These are phyloP conservation scores for Glaucidium brasilianum DNA, from an alignment of 2,113 vertebrate species.

Conservation along the genomic window DNA sequence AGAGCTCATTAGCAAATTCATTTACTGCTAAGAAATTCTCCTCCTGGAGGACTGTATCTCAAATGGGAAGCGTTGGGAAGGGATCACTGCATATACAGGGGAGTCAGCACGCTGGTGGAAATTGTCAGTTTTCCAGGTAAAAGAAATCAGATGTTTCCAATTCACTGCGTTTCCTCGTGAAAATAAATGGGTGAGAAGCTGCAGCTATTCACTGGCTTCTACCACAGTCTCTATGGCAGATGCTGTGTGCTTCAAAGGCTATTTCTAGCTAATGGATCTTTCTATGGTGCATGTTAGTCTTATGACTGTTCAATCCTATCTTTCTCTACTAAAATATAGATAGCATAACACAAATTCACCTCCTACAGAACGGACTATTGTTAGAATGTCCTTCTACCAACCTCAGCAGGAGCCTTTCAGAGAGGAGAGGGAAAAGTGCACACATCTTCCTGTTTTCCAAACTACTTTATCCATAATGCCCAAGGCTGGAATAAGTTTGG, in stretches of 20 bases:
- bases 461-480: not conserved
- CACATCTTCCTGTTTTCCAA: slow-evolving; percentile 7
- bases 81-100: not conserved
- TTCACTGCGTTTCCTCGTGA: not conserved
- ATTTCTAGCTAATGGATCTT: slow-evolving; percentile 35
- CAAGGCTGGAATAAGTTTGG: not conserved
- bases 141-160: slow-evolving; percentile 2
- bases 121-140: not conserved
- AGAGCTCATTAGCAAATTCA: slow-evolving; percentile 20
- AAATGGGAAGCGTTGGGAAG: not conserved
- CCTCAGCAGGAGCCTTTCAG: not conserved
- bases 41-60: not conserved
- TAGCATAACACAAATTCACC: slow-evolving; percentile 35
- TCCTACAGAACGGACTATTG: slow-evolving; percentile 34
- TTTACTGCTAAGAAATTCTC: slow-evolving; percentile 1
- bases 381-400: slow-evolving; percentile 50
- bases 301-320: slow-evolving; percentile 14
- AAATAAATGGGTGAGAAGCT: slow-evolving; percentile 11
- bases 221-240: not conserved
- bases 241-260: slow-evolving; percentile 20
- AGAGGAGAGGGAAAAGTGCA: not conserved
- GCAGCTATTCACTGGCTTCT: not conserved
- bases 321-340: slow-evolving; percentile 53
- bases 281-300: slow-evolving; percentile 5
- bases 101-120: not conserved